These are phyloP conservation scores for Eufriesea mexicana DNA, from an alignment of 1,140 invertebrate genomes.

Conservation along the genomic window DNA sequence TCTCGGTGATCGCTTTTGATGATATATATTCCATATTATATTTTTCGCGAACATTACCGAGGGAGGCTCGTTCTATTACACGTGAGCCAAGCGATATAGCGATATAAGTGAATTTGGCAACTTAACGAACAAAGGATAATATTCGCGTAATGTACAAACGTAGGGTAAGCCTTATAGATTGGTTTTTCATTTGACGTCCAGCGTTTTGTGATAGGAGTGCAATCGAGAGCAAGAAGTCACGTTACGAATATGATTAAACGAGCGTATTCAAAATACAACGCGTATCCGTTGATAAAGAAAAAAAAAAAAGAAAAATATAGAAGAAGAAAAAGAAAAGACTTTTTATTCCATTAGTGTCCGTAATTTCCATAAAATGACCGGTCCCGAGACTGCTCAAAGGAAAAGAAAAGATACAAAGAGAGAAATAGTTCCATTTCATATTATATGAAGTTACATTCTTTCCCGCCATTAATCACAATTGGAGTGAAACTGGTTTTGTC, in stretches of 20 bases:
- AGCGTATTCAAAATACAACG: not conserved
- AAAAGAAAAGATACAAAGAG: not conserved
- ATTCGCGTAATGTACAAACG: slow-evolving; percentile 40
- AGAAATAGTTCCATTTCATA: not conserved
- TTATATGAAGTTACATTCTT: not conserved
- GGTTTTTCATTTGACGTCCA: slow-evolving; percentile 14
- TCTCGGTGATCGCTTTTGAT: slow-evolving; percentile 8
- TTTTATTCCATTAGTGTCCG: slow-evolving; percentile 10
- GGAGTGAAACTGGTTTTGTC: slow-evolving; percentile 49
- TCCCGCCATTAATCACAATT: slow-evolving; percentile 57
- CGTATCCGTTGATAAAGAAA: not conserved
- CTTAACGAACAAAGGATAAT: not conserved
- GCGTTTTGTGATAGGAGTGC: slow-evolving; percentile 35
- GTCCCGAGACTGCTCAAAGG: not conserved
- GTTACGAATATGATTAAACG: not conserved
- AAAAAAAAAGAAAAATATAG: not conserved
- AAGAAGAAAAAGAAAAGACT: not conserved
- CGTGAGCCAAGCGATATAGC: not conserved
- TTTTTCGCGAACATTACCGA: not conserved
- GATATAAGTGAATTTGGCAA: not conserved
- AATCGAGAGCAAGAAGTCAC: not conserved
- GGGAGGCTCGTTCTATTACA: not conserved
- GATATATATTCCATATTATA: slow-evolving; percentile 29
- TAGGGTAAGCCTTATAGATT: slow-evolving; percentile 31
- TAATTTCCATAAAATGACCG: not conserved